Evolutionary conservation across 2,113 vertebrate genomes (phyloP), one percentile per base, ranked within the genome.

Genomic region (Coregonus clupeaformis): DNA sequence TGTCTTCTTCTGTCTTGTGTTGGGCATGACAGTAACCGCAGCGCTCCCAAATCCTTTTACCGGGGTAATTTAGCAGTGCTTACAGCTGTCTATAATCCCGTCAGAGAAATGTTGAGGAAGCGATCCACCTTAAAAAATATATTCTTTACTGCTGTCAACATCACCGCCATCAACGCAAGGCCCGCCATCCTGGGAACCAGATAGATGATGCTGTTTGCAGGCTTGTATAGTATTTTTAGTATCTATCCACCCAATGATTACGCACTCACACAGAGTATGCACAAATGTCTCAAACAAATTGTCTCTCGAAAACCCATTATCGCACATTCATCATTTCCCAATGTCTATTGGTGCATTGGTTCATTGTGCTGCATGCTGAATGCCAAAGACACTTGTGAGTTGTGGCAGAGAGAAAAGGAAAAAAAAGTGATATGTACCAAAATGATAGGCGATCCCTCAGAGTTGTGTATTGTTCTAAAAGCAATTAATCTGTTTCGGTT

Each of bases 191-290:
- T 52, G 30, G 74, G 83, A 80, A 42, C 16, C 5, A 67, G 36
- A 78, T 87, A 88, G 88, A 88, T 91, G 87, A 36, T 36, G 36
- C 81, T 87, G 85, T 87, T 84, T 80, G 68, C 7, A 9, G 73
- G 72, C 77, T 79, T 9, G 7, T 36, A 9, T 36, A 36, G 36
- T 36, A 36, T 36, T 36, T 36, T 36, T 36, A 9, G 78, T 52
- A 78, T 83, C 74, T 85, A 22, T 22, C 30, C 60, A 74, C 59
- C 84, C 80, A 77, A 86, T 83, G 89, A 89, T 91, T 89, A 89
- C 80, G 77, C 77, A 74, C 47, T 69, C 81, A 85, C 79, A 80
- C 74, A 80, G 65, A 42, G 65, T 6, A 36, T 27, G 20, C 65
- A 36, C 7, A 67, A 32, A 62, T 22, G 32, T 32, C 36, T 67